A percentile compares a stretch with the other conserved stretches of the same genome.
Evolutionary conservation across 2,113 vertebrate species (phyloP).

Genomic region (Bostrychus sinensis): DNA sequence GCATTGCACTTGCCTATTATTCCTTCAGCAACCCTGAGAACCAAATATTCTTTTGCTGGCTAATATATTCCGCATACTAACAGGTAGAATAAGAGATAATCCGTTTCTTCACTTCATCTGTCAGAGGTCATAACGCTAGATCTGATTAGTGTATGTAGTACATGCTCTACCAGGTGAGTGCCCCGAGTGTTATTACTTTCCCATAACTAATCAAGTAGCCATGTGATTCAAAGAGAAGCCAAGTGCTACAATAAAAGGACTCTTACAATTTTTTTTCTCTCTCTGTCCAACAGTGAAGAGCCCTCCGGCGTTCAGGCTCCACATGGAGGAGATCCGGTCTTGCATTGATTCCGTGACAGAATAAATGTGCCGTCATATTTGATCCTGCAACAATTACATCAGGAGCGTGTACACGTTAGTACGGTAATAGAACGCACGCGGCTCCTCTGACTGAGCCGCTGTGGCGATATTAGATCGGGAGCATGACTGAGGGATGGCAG

Average conservation of each 20-base stretch:
- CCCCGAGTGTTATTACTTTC: too few relatives aligned
- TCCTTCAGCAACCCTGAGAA: too few relatives aligned
- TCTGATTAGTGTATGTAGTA: too few relatives aligned
- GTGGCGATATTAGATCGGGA: slow-evolving; percentile 23
- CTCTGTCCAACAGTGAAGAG: not conserved
- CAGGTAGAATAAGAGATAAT: too few relatives aligned
- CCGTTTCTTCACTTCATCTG: too few relatives aligned
- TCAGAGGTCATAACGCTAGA: too few relatives aligned
- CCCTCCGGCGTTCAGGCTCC: not conserved
- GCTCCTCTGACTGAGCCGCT: not conserved
- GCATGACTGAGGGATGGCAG: slow-evolving; percentile 40
- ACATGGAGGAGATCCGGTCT: not conserved
- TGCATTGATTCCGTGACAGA: slow-evolving; percentile 4
- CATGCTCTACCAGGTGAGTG: too few relatives aligned
- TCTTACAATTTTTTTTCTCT: not conserved
- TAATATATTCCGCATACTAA: too few relatives aligned
- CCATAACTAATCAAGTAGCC: too few relatives aligned
- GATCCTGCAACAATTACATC: slow-evolving; percentile 17
- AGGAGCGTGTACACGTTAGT: slow-evolving; percentile 11
- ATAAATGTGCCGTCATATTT: not conserved
- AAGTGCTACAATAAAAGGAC: not conserved
- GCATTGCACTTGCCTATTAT: too few relatives aligned
- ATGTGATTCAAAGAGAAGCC: too few relatives aligned
- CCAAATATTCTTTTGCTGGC: too few relatives aligned
- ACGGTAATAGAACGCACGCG: slow-evolving; percentile 6